These are phyloP conservation scores for Pristionchus arcanus DNA, from an alignment of 2,888 invertebrate genomes.

Conservation along the genomic window DNA sequence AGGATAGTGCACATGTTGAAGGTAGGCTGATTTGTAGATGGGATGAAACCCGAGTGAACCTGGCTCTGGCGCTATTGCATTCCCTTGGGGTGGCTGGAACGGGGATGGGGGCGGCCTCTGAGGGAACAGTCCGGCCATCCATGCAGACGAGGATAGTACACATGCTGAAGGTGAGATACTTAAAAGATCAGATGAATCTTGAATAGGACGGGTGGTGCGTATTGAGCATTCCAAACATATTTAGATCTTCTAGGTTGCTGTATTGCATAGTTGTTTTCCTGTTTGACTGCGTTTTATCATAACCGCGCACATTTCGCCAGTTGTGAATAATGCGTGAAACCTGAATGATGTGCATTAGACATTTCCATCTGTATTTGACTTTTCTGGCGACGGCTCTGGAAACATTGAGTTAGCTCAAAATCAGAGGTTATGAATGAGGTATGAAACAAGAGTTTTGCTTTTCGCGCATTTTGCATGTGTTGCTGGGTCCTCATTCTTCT, in stretches of 20 bases:
- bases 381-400: too few species aligned
- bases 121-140: too few species aligned
- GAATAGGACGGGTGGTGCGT: background rate
- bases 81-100: background rate
- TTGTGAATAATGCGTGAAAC: too few species aligned
- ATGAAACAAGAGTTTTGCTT: background rate
- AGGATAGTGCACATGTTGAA: constrained; percentile 59
- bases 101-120: background rate
- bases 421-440: background rate
- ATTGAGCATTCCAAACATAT: too few species aligned
- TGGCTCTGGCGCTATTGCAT: constrained; percentile 1
- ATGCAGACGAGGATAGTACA: background rate
- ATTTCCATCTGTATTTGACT: too few species aligned
- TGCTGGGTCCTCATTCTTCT: background rate
- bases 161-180: background rate
- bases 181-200: background rate
- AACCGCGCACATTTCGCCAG: too few species aligned
- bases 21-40: constrained; percentile 15
- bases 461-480: too few species aligned
- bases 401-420: background rate
- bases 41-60: background rate
- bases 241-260: too few species aligned
- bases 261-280: too few species aligned
- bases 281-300: too few species aligned
- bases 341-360: too few species aligned